phyloP scores from a whole-genome alignment of 2,888 invertebrate species.

The Sphecodes monilicornis region DNA sequence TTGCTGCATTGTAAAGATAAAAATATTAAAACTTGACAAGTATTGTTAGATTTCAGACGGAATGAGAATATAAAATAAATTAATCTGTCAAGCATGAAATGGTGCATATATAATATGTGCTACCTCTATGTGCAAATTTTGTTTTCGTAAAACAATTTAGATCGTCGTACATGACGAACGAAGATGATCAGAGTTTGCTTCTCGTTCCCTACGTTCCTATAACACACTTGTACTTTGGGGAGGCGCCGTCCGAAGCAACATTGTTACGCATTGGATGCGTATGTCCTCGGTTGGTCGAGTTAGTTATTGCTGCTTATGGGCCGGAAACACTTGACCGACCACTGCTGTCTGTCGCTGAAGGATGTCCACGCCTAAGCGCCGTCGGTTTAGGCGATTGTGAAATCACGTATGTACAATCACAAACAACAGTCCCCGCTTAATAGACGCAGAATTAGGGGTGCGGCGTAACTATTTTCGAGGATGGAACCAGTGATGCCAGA shows the following conservation, averaged over 20 bases:
- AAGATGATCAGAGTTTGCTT: conserved; percentile 76
- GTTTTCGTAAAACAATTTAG: conserved; percentile 58
- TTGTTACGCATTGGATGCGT: conserved; percentile 73
- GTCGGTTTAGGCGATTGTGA: conserved; percentile 82
- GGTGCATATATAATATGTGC: too few relatives aligned
- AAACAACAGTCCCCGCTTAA: not conserved
- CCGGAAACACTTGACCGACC: conserved; percentile 76
- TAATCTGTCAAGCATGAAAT: too few relatives aligned
- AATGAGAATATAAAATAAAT: too few relatives aligned
- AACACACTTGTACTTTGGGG: conserved; percentile 81
- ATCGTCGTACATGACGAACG: conserved; percentile 78
- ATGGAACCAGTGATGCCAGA: too few relatives aligned
- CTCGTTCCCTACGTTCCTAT: conserved; percentile 78
- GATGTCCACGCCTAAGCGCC: conserved; percentile 78
- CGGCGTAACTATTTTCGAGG: too few relatives aligned
- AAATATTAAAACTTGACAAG: not conserved
- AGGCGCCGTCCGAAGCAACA: conserved; percentile 75
- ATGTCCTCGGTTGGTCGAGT: conserved; percentile 79
- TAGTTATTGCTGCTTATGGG: conserved; percentile 79
- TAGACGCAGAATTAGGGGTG: not conserved
- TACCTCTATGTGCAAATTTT: too few relatives aligned
- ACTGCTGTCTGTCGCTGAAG: conserved; percentile 75
- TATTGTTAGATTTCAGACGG: too few relatives aligned
- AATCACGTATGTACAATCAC: conserved; percentile 76
- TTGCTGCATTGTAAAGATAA: not conserved